Conservation (phyloP, 2,888 invertebrate genomes). For the Trissolcus brochymenae region DNA sequence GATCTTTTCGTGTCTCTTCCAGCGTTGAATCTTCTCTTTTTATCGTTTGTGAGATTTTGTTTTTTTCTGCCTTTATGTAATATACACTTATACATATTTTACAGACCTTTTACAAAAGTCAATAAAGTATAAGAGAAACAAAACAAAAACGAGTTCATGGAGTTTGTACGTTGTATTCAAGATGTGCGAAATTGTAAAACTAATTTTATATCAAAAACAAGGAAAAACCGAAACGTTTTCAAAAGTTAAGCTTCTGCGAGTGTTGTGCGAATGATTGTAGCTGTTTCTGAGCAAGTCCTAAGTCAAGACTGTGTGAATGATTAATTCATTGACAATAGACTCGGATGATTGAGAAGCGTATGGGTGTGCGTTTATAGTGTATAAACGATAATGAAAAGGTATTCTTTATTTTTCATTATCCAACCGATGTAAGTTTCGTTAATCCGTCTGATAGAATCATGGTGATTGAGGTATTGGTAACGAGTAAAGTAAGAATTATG, state of each 20-base stretch:
- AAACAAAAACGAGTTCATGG: neutral
- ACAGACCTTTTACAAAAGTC: constrained; percentile 17
- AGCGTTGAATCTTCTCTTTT: neutral
- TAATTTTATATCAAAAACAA: no score
- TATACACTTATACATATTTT: constrained; percentile 20
- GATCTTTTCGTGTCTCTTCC: no score
- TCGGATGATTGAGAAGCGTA: constrained; percentile 5
- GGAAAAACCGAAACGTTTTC: no score
- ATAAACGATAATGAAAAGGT: neutral
- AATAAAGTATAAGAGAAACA: constrained; percentile 9
- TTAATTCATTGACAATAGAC: constrained; percentile 8
- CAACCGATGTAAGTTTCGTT: constrained; percentile 19
- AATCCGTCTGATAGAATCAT: constrained; percentile 12
- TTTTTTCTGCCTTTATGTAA: constrained; percentile 39
- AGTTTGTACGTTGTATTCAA: neutral
- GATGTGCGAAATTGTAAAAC: no score
- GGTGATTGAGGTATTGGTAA: constrained; percentile 31
- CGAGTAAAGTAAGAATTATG: constrained; percentile 16
- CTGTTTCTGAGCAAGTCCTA: neutral
- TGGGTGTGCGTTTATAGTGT: constrained; percentile 5
- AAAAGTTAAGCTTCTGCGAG: no score
- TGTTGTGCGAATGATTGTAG: no score
- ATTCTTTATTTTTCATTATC: constrained; percentile 13
- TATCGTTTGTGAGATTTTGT: constrained; percentile 14
- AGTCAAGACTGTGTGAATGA: neutral